Base-by-base conservation (phyloP, 1,140 invertebrate genomes). In the Zaprionus africanus region DNA sequence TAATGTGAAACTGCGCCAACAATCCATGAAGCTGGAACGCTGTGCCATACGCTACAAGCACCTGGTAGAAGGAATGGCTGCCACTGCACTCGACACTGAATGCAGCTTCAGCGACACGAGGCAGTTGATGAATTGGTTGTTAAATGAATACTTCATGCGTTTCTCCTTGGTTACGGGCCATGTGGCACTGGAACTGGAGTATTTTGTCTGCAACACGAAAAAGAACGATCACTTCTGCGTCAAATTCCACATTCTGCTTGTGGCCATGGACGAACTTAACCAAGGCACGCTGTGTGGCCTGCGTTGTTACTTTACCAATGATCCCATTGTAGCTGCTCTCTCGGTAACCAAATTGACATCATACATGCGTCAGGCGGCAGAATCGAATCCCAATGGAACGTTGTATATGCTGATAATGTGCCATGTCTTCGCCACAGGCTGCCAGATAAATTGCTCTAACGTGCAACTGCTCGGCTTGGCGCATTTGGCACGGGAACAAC, bases 121-220 rank as follows among this genome's bases (percentile, higher is more conserved):
- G 5, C 63, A 66, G 6, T 49, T 81, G 34, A 78, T 81, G 51
- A 26, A 26, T 17, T 82, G 80, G 80, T 36, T 82, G 22, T 17
- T 82, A 4, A 75, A 66, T 17, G 65, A 82, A 34, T 82, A 82
- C 53, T 65, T 69, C 1, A 54, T 74, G 65, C 61, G 74, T 12
- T n/a, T 62, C 7, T 58, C 41, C 12, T 51, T 72, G 34, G 58
- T 67, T 24, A 68, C 43, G 2, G 80, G 75, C 1, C 79, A 78
- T 46, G 80, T 81, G 34, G 79, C 65, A 4, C 24, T 82, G 38
- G 68, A 81, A 36, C 60, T 82, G 28, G 69, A 82, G 12, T 82
- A 70, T 53, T 12, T 62, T 24, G 64, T 82, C 15, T n/a, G 17
- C 0, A 58, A 64, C 15, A 11, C 26, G 62, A 41, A 81, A 9